Base-by-base conservation (phyloP, 1,140 invertebrate species). In the Dreissena polymorpha region DNA sequence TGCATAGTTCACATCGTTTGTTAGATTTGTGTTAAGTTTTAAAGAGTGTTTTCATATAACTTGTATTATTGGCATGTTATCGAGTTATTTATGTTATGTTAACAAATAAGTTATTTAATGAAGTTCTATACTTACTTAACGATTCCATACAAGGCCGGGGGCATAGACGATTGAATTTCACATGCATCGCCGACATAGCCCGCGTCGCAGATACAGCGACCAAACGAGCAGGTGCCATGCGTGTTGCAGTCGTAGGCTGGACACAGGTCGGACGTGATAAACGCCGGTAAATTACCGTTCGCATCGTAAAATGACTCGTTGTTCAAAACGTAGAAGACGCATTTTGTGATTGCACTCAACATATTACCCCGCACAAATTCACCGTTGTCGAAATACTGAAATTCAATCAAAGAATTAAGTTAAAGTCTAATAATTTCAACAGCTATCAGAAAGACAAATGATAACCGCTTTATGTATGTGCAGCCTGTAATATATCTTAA, bases 381-480 rank as follows among this genome's bases (percentile, higher is more conserved):
- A 0, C 76, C 76, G 23, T 78, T 65, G 29, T 78, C 76, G 51
- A 78, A 78, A 39, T 78, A 78, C 76, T 78, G 65, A 49, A 55
- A 53, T 14, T 55, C 18, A 2, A 68, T 23, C 3, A 27, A 27
- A 6, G 21, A 6, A n/a, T 3, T 6, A 60, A n/a, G 2, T 39
- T 39, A n/a, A n/a, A 39, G 39, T 39, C 39, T 39, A 39, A 39
- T 39, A 39, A 5, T 39, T 39, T 39, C 39, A 5, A 5, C 2
- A 2, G 39, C 39, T 39, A 5, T 5, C 8, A 5, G 39, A 39
- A 5, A 39, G 8, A 39, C 39, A 39, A 39, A 39, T 39, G 39
- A 39, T 39, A 8, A 8, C 8, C 39, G 2, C 39, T 8, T 39
- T 39, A 5, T 39, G 8, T 8, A 39, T 5, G 2, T 39, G 2